Evolutionary conservation across 2,113 vertebrate species (phyloP).

Genomic region (Grantiella picta): DNA sequence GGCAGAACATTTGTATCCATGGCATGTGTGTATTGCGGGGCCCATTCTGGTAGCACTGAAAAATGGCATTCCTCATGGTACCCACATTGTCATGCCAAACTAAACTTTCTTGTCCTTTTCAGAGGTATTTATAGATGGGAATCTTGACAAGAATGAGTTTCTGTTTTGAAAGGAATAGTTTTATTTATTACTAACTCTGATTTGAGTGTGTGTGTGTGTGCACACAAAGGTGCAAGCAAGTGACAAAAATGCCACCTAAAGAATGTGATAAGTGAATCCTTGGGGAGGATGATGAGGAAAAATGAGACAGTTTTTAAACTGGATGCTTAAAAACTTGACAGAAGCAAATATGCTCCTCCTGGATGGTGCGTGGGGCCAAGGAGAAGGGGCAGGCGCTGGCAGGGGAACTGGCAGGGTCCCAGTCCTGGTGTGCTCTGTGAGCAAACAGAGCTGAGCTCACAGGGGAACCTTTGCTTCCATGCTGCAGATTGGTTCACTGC

Average conservation of each 20-base stretch:
- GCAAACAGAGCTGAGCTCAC: background rate
- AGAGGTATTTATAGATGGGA: slow-evolving; percentile 75
- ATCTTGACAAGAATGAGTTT: slow-evolving; percentile 70
- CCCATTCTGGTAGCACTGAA: slow-evolving; percentile 42
- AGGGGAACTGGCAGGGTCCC: background rate
- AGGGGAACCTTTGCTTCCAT: background rate
- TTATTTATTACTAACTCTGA: background rate
- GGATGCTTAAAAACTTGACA: background rate
- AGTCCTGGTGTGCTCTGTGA: background rate
- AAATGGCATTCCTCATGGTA: slow-evolving; percentile 51
- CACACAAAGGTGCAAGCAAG: slow-evolving; percentile 8
- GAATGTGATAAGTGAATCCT: background rate
- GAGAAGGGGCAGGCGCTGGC: background rate
- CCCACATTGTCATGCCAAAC: slow-evolving; percentile 64
- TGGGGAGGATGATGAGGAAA: background rate
- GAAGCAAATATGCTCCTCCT: background rate
- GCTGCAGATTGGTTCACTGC: background rate
- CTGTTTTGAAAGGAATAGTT: slow-evolving; percentile 64
- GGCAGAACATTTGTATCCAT: background rate
- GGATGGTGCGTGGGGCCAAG: background rate
- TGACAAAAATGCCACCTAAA: slow-evolving; percentile 3
- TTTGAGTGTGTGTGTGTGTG: background rate
- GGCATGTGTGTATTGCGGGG: background rate
- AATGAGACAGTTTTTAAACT: background rate
- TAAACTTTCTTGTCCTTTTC: slow-evolving; percentile 69